A percentile compares a stretch with the other conserved stretches of the same genome.
These are phyloP conservation scores for Ochotona princeps DNA, from an alignment of 2,113 vertebrate species.

Conservation along the genomic window DNA sequence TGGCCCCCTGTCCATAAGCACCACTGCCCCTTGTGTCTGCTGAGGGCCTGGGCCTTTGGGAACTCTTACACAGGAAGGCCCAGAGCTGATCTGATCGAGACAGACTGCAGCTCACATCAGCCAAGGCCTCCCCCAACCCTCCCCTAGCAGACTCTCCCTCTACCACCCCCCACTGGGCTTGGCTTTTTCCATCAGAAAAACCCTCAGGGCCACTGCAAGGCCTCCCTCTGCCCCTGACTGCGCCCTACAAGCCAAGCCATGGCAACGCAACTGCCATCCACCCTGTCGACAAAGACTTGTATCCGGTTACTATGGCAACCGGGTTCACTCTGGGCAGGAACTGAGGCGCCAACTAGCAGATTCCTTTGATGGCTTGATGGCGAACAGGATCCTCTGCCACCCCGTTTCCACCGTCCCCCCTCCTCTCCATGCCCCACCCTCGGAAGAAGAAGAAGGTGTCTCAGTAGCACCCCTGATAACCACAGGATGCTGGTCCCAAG, in stretches of 20 bases:
- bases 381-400: neutral
- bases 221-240: neutral
- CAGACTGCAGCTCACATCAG: neutral
- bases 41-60: neutral
- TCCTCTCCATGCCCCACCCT: too few relatives aligned
- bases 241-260: conserved; percentile 33
- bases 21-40: too few relatives aligned
- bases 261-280: conserved; percentile 6
- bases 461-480: too few relatives aligned
- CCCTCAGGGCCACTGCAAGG: neutral
- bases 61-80: neutral
- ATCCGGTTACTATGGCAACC: conserved; percentile 80
- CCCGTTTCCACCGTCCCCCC: neutral
- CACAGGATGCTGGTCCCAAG: too few relatives aligned
- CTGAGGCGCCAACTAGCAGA: conserved; percentile 7
- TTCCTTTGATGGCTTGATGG: conserved; percentile 7
- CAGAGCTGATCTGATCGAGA: neutral
- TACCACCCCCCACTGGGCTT: neutral
- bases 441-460: too few relatives aligned
- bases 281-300: conserved; percentile 23
- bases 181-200: conserved; percentile 22
- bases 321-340: conserved; percentile 73
- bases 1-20: too few relatives aligned
- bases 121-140: neutral
- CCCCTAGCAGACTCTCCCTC: neutral